These are phyloP conservation scores for Ciconia stormi DNA, from an alignment of 2,113 vertebrate species.

Conservation along the genomic window DNA sequence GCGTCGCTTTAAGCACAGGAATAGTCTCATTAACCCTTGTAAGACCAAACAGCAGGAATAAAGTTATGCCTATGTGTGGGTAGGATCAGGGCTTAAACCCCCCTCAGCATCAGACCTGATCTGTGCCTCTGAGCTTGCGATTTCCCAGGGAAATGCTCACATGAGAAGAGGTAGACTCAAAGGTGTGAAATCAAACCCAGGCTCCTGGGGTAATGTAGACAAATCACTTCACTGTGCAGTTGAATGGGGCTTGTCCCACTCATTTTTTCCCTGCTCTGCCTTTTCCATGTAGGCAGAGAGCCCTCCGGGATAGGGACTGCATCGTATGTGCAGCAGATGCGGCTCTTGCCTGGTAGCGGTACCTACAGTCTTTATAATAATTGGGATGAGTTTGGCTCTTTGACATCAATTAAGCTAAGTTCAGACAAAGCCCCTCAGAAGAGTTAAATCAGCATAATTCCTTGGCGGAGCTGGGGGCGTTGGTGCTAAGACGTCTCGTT, in stretches of 20 bases:
- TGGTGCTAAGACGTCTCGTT: neutral
- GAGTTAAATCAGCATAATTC: neutral
- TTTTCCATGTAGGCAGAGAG: rapidly evolving
- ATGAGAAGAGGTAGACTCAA: neutral
- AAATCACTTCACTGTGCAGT: rapidly evolving
- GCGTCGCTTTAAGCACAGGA: neutral
- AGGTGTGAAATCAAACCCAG: neutral
- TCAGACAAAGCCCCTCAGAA: neutral
- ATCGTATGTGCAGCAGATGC: neutral
- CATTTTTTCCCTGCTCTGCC: rapidly evolving
- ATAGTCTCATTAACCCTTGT: neutral
- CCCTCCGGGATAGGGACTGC: rapidly evolving
- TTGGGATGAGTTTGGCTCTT: neutral
- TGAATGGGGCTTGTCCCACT: neutral
- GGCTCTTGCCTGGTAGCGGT: rapidly evolving
- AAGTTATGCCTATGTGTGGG: neutral
- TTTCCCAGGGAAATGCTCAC: neutral
- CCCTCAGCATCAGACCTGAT: neutral
- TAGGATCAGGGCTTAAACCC: neutral
- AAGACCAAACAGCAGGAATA: neutral
- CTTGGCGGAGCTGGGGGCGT: rapidly evolving
- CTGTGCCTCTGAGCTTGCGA: neutral
- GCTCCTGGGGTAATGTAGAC: neutral
- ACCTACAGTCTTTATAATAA: neutral
- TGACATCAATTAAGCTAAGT: neutral